phyloP scores from a whole-genome alignment of 2,888 invertebrate genomes.

The Crematogaster levior region DNA sequence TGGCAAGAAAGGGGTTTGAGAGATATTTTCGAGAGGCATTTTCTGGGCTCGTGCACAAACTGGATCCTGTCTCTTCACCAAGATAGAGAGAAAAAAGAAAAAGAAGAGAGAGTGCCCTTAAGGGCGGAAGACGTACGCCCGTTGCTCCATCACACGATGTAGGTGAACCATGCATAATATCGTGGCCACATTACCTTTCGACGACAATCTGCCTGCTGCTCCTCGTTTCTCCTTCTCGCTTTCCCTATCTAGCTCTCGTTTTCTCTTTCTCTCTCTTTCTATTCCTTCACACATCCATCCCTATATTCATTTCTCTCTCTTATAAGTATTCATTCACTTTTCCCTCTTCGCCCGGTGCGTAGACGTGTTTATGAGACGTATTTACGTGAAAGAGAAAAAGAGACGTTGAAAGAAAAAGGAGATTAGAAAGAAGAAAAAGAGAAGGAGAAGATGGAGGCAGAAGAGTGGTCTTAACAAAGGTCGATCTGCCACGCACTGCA shows the following conservation, averaged over 20 bases:
- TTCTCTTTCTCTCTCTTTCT: slow-evolving; percentile 14
- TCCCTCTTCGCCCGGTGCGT: slow-evolving; percentile 16
- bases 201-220: slow-evolving; percentile 61
- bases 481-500: slow-evolving; percentile 76
- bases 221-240: slow-evolving; percentile 17
- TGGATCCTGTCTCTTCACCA: slow-evolving; percentile 73
- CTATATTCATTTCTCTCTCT: slow-evolving; percentile 17
- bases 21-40: slow-evolving; percentile 73
- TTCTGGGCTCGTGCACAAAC: slow-evolving; percentile 84
- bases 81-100: background rate
- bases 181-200: slow-evolving; percentile 75
- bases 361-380: slow-evolving; percentile 52
- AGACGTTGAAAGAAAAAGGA: slow-evolving; percentile 48
- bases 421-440: slow-evolving; percentile 25
- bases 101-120: slow-evolving; percentile 59
- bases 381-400: slow-evolving; percentile 35
- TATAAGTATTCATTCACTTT: slow-evolving; percentile 3
- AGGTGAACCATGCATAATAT: slow-evolving; percentile 77
- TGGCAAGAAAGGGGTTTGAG: slow-evolving; percentile 75
- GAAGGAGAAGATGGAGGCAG: slow-evolving; percentile 35
- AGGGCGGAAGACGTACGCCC: slow-evolving; percentile 69
- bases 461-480: slow-evolving; percentile 75
- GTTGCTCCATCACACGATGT: slow-evolving; percentile 70
- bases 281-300: background rate
- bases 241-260: background rate